These are phyloP conservation scores for Ancistrus triradiatus DNA, from an alignment of 2,113 vertebrate species.

Conservation along the genomic window DNA sequence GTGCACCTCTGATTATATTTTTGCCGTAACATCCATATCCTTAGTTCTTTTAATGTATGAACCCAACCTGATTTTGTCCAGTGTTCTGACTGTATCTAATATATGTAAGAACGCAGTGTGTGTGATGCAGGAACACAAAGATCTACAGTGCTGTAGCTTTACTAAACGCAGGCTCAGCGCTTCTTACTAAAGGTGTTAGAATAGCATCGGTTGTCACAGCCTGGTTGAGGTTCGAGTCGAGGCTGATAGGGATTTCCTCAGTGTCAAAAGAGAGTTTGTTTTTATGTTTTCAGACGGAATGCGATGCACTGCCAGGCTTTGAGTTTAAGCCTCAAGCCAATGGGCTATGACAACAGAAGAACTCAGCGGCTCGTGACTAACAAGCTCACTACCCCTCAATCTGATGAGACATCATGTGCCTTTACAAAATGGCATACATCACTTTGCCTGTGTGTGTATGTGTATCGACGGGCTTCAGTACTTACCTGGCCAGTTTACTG, in stretches of 20 bases:
- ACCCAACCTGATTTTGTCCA: too few species aligned
- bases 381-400: not conserved
- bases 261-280: slow-evolving; percentile 45
- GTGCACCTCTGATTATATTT: too few species aligned
- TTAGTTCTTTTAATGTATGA: too few species aligned
- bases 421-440: not conserved
- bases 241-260: slow-evolving; percentile 59
- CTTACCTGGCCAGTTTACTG: slow-evolving; percentile 71
- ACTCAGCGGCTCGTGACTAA: slow-evolving; percentile 57
- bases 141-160: too few species aligned
- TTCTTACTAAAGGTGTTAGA: slow-evolving; percentile 30
- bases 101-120: too few species aligned
- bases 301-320: slow-evolving; percentile 56
- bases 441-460: slow-evolving; percentile 19
- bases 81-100: too few species aligned
- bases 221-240: slow-evolving; percentile 13
- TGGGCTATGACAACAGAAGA: slow-evolving; percentile 68
- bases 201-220: slow-evolving; percentile 54
- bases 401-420: slow-evolving; percentile 14
- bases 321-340: slow-evolving; percentile 69
- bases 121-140: too few species aligned
- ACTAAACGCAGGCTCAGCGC: slow-evolving; percentile 12
- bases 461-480: slow-evolving; percentile 16
- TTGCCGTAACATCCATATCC: too few species aligned
- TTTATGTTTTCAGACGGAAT: slow-evolving; percentile 50